These are phyloP conservation scores for Cantharis rustica DNA, from an alignment of 2,888 invertebrate species.

Conservation along the genomic window DNA sequence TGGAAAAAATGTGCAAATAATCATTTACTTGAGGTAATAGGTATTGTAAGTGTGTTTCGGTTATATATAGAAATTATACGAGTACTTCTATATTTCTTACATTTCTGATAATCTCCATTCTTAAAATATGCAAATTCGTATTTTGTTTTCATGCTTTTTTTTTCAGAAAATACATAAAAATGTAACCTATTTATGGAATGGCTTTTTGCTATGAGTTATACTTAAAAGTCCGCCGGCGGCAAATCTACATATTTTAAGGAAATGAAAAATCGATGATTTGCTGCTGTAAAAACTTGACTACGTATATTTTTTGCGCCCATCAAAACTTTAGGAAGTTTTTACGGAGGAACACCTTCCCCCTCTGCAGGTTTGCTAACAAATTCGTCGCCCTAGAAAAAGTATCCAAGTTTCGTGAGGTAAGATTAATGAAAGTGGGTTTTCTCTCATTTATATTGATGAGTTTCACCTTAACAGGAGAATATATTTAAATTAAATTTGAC, in stretches of 20 bases:
- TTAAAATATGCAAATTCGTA: constrained; percentile 46
- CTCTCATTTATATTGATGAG: constrained; percentile 34
- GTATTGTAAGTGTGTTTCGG: not conserved
- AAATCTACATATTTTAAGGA: constrained; percentile 37
- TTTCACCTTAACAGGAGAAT: constrained; percentile 34
- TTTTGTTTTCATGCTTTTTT: constrained; percentile 40
- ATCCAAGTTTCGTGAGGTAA: constrained; percentile 28
- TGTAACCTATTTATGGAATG: constrained; percentile 34
- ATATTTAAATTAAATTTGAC: constrained; percentile 39
- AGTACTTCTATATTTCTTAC: constrained; percentile 43
- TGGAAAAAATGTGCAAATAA: not conserved
- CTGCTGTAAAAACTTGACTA: constrained; percentile 24
- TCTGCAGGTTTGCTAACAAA: constrained; percentile 24
- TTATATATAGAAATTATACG: constrained; percentile 24
- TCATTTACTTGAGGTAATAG: not conserved
- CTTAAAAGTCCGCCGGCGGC: constrained; percentile 34
- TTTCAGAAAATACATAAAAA: constrained; percentile 33
- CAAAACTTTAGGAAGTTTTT: constrained; percentile 28
- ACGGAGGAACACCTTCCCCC: constrained; percentile 15
- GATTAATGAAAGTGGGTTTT: constrained; percentile 37
- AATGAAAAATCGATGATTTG: constrained; percentile 34
- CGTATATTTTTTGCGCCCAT: constrained; percentile 32
- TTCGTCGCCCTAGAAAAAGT: constrained; percentile 20
- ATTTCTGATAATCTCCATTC: constrained; percentile 44
- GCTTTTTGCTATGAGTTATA: constrained; percentile 36